A percentile compares a stretch with the other conserved stretches of the same genome.
Conservation (phyloP, 2,797 vertebrate species). For the Onychomys arenicola region DNA sequence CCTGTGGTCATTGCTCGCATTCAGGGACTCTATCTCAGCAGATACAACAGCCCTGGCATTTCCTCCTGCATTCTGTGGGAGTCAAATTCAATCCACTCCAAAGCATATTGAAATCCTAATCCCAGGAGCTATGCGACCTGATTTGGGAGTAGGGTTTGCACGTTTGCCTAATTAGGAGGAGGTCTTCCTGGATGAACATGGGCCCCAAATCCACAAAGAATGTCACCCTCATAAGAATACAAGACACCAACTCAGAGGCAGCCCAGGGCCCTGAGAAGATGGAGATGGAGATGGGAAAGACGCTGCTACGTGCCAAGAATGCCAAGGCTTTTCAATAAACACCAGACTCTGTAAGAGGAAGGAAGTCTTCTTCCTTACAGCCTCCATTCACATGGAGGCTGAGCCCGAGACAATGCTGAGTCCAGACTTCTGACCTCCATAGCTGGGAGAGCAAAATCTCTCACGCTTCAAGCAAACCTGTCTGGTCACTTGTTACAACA, state of each 20-base stretch:
- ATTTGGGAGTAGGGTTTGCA: not conserved
- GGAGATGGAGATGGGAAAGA: not conserved
- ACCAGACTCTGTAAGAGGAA: not conserved
- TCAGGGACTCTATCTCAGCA: not conserved
- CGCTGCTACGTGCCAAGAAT: not conserved
- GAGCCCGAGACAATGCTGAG: not conserved
- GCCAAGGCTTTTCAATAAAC: not conserved
- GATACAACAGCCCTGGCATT: not conserved
- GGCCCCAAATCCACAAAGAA: not conserved
- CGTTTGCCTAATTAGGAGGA: conserved; percentile 32
- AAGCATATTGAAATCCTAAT: not conserved
- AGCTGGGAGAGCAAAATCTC: not conserved
- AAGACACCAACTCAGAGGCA: not conserved
- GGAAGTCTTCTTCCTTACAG: not conserved
- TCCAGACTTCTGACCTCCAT: not conserved
- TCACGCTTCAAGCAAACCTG: not conserved
- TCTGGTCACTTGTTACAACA: not conserved
- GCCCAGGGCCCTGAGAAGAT: not conserved
- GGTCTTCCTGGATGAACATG: not conserved
- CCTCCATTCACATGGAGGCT: not conserved
- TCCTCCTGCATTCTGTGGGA: not conserved
- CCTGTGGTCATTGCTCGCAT: not conserved
- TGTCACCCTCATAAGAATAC: not conserved
- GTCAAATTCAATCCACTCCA: not conserved
- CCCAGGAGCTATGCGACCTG: not conserved